Conservation (phyloP, 2,888 invertebrate species). For the Scaptomyza polygonia region DNA sequence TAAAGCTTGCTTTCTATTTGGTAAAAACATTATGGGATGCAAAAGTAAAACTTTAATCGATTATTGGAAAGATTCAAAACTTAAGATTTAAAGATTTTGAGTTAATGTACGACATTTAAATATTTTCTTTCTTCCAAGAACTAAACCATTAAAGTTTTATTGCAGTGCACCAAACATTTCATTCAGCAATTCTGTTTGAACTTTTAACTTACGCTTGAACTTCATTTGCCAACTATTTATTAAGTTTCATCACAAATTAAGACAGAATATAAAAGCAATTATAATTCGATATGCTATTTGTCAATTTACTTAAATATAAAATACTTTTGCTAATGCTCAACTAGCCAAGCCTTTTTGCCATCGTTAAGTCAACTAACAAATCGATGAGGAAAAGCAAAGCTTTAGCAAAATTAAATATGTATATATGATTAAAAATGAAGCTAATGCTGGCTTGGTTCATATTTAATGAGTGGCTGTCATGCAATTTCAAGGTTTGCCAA, state of each 20-base stretch:
- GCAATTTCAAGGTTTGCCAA: constrained; percentile 53
- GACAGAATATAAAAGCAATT: constrained; percentile 12
- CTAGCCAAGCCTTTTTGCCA: constrained; percentile 2
- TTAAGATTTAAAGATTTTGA: too few relatives aligned
- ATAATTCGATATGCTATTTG: constrained; percentile 19
- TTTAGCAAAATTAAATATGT: constrained; percentile 49
- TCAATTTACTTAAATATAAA: constrained; percentile 28
- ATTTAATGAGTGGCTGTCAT: constrained; percentile 50
- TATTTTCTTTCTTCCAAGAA: too few relatives aligned
- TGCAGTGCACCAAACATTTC: too few relatives aligned
- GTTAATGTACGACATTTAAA: too few relatives aligned
- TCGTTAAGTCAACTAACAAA: neutral
- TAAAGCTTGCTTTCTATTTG: neutral
- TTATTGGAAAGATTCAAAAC: too few relatives aligned
- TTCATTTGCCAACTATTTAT: constrained; percentile 42
- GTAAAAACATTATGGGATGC: neutral
- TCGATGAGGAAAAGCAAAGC: constrained; percentile 29
- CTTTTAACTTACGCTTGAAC: too few relatives aligned
- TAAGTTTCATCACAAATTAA: constrained; percentile 36
- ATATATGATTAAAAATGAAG: constrained; percentile 12
- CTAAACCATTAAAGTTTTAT: too few relatives aligned
- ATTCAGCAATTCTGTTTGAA: neutral
- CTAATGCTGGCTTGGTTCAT: constrained; percentile 17
- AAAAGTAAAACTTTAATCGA: too few relatives aligned
- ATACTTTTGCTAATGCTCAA: constrained; percentile 1